phyloP scores from a whole-genome alignment of 2,113 vertebrate genomes.

The Anolis sagrei region DNA sequence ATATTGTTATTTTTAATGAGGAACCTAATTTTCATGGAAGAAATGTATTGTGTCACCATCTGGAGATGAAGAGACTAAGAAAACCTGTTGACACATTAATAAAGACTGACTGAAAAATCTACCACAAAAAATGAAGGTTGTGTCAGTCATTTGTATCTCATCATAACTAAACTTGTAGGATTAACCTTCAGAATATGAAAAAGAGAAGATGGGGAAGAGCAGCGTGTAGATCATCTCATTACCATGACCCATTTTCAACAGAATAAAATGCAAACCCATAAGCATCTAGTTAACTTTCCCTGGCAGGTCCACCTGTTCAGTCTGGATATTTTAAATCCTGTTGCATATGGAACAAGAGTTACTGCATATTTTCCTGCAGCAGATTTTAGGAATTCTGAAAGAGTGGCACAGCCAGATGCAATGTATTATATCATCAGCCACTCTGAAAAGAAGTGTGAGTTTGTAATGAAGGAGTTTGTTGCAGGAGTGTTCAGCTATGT shows the following conservation, averaged over 20 bases:
- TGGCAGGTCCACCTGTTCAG: background rate
- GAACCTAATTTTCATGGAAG: constrained; percentile 45
- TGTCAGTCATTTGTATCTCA: constrained; percentile 35
- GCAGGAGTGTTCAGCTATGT: background rate
- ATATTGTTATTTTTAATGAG: background rate
- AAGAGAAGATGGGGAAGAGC: background rate
- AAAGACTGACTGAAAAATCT: constrained; percentile 28
- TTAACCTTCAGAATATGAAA: constrained; percentile 4
- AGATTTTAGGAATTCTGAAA: background rate
- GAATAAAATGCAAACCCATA: background rate
- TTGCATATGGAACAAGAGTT: background rate
- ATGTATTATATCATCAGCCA: background rate
- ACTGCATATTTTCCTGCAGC: background rate
- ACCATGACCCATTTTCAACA: background rate
- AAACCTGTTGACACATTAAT: constrained; percentile 54
- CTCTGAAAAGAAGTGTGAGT: background rate
- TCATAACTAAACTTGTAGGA: constrained; percentile 8
- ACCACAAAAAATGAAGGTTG: constrained; percentile 5
- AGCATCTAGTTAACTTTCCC: background rate
- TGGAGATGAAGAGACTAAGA: constrained; percentile 38
- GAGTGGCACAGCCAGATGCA: background rate
- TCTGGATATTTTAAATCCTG: background rate
- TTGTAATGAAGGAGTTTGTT: no score
- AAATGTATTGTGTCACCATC: constrained; percentile 50
- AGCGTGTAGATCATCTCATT: no score